A percentile compares a stretch with the other conserved stretches of the same genome.
phyloP scores from a whole-genome alignment of 2,888 invertebrate genomes.

The Parthenolecanium corni region DNA sequence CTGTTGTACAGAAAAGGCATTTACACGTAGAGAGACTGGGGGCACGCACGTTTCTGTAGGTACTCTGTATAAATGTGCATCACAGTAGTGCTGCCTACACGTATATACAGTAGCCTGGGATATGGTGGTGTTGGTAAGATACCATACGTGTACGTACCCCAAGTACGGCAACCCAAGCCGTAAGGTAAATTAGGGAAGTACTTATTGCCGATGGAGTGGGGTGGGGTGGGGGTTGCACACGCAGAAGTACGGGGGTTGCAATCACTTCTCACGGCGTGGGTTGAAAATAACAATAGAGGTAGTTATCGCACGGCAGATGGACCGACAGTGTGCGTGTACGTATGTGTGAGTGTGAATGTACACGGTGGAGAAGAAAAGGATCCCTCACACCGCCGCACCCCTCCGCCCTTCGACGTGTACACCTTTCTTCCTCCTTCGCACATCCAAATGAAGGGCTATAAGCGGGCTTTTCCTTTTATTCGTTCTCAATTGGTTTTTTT shows the following conservation, averaged over 20 bases:
- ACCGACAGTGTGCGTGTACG: constrained; percentile 11
- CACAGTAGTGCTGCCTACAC: too few relatives aligned
- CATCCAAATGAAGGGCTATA: constrained; percentile 24
- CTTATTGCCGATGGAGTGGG: constrained; percentile 15
- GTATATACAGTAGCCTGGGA: too few relatives aligned
- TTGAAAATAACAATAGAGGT: constrained; percentile 30
- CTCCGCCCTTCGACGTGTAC: too few relatives aligned
- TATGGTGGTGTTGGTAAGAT: too few relatives aligned
- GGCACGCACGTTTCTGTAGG: too few relatives aligned
- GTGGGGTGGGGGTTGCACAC: constrained; percentile 1
- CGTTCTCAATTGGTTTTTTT: constrained; percentile 28
- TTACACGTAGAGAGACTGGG: too few relatives aligned
- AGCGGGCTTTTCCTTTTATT: constrained; percentile 20
- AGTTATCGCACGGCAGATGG: constrained; percentile 30
- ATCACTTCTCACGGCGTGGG: constrained; percentile 29
- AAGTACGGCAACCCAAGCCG: constrained; percentile 3
- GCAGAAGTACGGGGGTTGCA: constrained; percentile 13
- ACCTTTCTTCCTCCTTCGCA: too few relatives aligned
- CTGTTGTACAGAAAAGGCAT: too few relatives aligned
- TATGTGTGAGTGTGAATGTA: too few relatives aligned
- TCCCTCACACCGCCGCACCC: neutral
- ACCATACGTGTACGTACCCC: too few relatives aligned
- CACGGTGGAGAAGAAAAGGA: constrained; percentile 21
- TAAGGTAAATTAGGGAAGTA: constrained; percentile 29
- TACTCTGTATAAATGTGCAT: too few relatives aligned